phyloP scores from a whole-genome alignment of 2,113 vertebrate genomes.

The Oreochromis niloticus region DNA sequence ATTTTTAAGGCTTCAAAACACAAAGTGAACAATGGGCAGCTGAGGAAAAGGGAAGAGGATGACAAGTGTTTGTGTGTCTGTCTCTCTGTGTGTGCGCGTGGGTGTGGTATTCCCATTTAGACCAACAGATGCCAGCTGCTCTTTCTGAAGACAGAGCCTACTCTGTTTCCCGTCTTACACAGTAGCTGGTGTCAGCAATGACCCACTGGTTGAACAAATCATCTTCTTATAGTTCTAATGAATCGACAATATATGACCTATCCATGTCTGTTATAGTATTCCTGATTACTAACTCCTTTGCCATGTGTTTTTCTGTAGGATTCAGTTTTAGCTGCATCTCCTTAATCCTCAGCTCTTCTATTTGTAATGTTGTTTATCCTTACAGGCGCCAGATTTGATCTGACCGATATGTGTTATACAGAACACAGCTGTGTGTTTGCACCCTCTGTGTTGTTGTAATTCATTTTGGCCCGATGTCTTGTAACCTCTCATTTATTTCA shows the following conservation, averaged over 20 bases:
- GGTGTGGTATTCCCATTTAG: constrained; percentile 25
- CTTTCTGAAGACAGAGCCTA: constrained; percentile 11
- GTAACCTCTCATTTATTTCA: not conserved
- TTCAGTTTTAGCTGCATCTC: not conserved
- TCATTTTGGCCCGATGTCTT: not conserved
- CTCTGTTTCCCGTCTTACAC: constrained; percentile 4
- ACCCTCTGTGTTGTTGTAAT: not conserved
- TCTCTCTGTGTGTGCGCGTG: not conserved
- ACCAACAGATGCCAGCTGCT: constrained; percentile 58
- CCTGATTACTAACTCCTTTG: not conserved
- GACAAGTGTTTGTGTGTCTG: not conserved
- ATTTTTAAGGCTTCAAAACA: not conserved
- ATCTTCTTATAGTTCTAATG: not conserved
- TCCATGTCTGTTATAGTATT: not conserved
- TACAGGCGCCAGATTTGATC: not conserved
- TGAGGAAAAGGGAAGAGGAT: not conserved
- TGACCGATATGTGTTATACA: not conserved
- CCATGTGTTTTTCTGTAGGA: not conserved
- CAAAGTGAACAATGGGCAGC: not conserved
- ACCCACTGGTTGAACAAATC: not conserved
- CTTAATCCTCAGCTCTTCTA: not conserved
- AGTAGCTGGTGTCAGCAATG: not conserved
- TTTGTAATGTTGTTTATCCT: not conserved
- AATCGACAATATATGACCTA: not conserved
- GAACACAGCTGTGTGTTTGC: not conserved